Percentiles rank a stretch among this genome's conserved stretches.
phyloP scores from a whole-genome alignment of 2,797 vertebrate species.

The Phoebastria nigripes region DNA sequence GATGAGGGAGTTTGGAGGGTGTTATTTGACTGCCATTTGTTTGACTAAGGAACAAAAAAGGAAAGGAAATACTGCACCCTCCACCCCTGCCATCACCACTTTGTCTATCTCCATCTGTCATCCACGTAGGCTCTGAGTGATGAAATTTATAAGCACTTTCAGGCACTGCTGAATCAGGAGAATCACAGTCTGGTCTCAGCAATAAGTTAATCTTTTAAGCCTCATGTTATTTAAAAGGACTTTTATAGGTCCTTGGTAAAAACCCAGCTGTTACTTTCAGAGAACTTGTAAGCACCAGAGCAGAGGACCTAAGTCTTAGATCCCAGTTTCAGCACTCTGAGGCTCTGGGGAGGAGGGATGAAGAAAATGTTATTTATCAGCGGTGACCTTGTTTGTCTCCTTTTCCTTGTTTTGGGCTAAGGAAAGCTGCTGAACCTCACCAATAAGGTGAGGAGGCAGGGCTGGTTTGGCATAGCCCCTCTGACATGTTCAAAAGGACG shows the following conservation, averaged over 20 bases:
- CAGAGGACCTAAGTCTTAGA: background rate
- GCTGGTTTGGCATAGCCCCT: background rate
- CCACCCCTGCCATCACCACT: background rate
- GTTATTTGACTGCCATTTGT: background rate
- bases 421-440: background rate
- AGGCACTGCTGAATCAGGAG: constrained; percentile 19
- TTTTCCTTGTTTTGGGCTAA: background rate
- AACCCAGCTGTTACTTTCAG: background rate
- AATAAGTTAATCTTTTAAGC: background rate
- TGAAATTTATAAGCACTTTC: background rate
- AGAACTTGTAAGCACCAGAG: background rate
- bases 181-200: background rate
- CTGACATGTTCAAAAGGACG: background rate
- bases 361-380: background rate
- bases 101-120: background rate
- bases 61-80: background rate
- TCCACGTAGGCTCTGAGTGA: background rate
- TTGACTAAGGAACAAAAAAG: background rate
- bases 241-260: background rate
- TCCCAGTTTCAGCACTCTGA: background rate
- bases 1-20: background rate
- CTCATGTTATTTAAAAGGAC: background rate
- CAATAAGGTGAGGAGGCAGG: background rate
- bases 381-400: background rate
- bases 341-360: background rate